phyloP scores from a whole-genome alignment of 2,888 invertebrate species.

The Stenurella melanura region DNA sequence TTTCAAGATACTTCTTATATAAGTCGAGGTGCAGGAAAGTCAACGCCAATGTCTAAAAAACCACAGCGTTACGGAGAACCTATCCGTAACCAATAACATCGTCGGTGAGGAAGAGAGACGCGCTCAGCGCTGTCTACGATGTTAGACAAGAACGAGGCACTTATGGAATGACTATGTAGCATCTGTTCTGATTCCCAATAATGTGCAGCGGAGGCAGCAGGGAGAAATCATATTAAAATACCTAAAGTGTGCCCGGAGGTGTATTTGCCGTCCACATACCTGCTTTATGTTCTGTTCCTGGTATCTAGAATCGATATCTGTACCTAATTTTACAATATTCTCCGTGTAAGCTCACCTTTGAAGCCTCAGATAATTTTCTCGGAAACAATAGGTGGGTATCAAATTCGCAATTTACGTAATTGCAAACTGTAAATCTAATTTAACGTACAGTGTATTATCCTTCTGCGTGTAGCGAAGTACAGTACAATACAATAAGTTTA shows the following conservation, averaged over 20 bases:
- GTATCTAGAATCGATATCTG: constrained; percentile 53
- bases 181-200: constrained; percentile 73
- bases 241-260: constrained; percentile 70
- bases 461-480: background rate
- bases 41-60: constrained; percentile 62
- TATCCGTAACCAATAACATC: constrained; percentile 68
- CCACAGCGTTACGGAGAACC: constrained; percentile 65
- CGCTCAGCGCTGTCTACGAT: constrained; percentile 36
- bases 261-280: constrained; percentile 70
- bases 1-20: constrained; percentile 57
- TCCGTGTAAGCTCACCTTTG: constrained; percentile 22
- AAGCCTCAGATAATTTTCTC: constrained; percentile 7
- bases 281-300: constrained; percentile 67
- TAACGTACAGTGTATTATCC: background rate
- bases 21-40: constrained; percentile 59
- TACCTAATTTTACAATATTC: constrained; percentile 42
- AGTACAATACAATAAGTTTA: no score
- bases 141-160: constrained; percentile 51
- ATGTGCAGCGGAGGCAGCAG: constrained; percentile 69
- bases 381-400: constrained; percentile 27
- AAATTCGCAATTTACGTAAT: constrained; percentile 20
- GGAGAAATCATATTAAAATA: constrained; percentile 72
- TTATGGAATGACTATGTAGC: constrained; percentile 67
- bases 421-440: constrained; percentile 8
- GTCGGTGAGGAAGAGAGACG: constrained; percentile 55